A percentile compares a stretch with the other conserved stretches of the same genome.
phyloP scores from a whole-genome alignment of 2,797 vertebrate species.

The Sternotherus odoratus region DNA sequence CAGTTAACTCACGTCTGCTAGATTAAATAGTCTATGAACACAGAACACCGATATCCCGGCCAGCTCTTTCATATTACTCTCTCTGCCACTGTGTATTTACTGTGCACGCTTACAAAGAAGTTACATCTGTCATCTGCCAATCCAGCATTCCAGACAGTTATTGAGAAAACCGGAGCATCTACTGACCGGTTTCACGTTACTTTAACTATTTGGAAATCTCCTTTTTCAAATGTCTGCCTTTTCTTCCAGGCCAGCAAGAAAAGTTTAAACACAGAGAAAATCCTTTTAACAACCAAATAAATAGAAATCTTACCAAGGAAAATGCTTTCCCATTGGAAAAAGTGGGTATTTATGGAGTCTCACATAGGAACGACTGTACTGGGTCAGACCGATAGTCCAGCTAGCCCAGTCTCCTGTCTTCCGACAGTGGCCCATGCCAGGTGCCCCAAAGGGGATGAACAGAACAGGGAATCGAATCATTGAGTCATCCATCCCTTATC shows the following conservation, averaged over 20 bases:
- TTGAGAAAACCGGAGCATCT: not conserved
- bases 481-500: not conserved
- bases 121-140: not conserved
- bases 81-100: conserved; percentile 1
- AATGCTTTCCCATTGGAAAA: not conserved
- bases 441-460: not conserved
- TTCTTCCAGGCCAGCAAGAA: not conserved
- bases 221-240: accelerated
- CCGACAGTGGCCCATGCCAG: not conserved
- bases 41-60: not conserved
- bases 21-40: conserved; percentile 43
- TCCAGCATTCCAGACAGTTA: accelerated
- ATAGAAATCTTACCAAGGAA: not conserved
- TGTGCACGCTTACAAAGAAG: not conserved
- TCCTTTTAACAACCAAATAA: not conserved
- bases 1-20: conserved; percentile 47
- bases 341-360: not conserved
- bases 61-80: not conserved
- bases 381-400: not conserved
- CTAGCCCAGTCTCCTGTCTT: not conserved
- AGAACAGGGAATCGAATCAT: not conserved
- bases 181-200: accelerated
- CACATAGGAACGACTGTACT: not conserved
- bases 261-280: not conserved
- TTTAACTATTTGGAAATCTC: not conserved